Conservation (phyloP, 2,888 invertebrate species). For the Alcis repandata region DNA sequence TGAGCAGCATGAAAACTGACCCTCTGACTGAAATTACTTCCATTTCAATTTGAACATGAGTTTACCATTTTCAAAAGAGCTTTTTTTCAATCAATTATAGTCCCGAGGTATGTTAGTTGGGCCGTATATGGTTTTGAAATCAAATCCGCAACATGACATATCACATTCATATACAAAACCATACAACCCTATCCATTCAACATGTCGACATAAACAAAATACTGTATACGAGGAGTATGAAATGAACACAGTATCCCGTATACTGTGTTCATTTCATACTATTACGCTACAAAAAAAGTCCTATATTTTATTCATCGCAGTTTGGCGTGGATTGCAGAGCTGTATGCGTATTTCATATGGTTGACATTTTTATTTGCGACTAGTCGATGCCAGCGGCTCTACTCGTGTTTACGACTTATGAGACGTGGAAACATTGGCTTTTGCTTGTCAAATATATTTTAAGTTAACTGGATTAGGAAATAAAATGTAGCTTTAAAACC, state of each 20-base stretch:
- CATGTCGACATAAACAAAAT: constrained; percentile 3
- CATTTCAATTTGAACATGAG: no score
- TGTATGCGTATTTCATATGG: constrained; percentile 24
- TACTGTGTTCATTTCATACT: no score
- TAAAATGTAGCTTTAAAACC: no score
- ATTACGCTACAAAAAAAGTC: constrained; percentile 23
- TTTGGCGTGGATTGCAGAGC: constrained; percentile 27
- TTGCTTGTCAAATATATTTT: no score
- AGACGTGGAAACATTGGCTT: not conserved
- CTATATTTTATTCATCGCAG: constrained; percentile 33
- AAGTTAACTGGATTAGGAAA: no score
- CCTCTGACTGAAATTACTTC: no score
- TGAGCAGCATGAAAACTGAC: no score
- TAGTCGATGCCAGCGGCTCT: not conserved
- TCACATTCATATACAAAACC: constrained; percentile 1
- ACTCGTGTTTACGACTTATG: not conserved
- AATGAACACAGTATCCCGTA: constrained; percentile 4
- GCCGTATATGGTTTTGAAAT: not conserved
- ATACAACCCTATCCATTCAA: not conserved
- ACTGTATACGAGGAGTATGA: constrained; percentile 1
- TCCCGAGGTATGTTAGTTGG: no score
- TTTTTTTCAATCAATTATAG: no score
- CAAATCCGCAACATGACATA: constrained; percentile 5
- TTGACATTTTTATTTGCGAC: constrained; percentile 24
- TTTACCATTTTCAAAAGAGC: no score